Conservation (phyloP, 2,888 invertebrate genomes). For the Phortica magna region DNA sequence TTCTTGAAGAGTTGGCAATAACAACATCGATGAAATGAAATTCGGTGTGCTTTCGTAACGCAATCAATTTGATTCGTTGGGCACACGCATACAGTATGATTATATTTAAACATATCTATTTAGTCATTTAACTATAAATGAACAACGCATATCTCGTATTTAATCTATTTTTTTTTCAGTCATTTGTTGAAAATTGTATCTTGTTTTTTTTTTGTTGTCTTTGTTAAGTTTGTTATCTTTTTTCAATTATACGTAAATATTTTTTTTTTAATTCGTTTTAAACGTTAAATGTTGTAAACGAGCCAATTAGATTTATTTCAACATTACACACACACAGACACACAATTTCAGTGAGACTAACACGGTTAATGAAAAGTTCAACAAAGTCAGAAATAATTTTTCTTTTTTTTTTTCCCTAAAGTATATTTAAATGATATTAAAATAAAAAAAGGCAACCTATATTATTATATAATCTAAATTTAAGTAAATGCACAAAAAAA, state of each 20-base stretch:
- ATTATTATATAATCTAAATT: too few species aligned
- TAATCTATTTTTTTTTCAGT: slow-evolving; percentile 8
- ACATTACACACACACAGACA: too few species aligned
- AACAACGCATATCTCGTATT: slow-evolving; percentile 5
- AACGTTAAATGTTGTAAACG: not conserved
- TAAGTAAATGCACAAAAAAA: too few species aligned
- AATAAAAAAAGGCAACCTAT: too few species aligned
- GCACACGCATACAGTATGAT: slow-evolving; percentile 19
- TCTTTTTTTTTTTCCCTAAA: too few species aligned
- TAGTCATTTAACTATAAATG: not conserved
- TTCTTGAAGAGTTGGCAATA: too few species aligned
- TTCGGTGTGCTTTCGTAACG: not conserved
- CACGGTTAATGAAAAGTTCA: too few species aligned
- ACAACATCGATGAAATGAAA: too few species aligned
- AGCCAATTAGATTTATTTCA: too few species aligned
- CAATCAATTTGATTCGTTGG: not conserved
- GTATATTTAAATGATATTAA: too few species aligned
- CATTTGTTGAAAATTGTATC: slow-evolving; percentile 26
- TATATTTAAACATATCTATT: slow-evolving; percentile 12
- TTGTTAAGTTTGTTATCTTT: slow-evolving; percentile 50
- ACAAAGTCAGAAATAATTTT: too few species aligned
- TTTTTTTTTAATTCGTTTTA: slow-evolving; percentile 29
- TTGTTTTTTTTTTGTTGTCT: slow-evolving; percentile 41
- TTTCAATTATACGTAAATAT: slow-evolving; percentile 32
- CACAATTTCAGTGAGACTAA: too few species aligned